Evolutionary conservation across 2,888 invertebrate species (phyloP), one percentile per base, ranked within the genome.

Genomic region (Sabellastarte sp.): DNA sequence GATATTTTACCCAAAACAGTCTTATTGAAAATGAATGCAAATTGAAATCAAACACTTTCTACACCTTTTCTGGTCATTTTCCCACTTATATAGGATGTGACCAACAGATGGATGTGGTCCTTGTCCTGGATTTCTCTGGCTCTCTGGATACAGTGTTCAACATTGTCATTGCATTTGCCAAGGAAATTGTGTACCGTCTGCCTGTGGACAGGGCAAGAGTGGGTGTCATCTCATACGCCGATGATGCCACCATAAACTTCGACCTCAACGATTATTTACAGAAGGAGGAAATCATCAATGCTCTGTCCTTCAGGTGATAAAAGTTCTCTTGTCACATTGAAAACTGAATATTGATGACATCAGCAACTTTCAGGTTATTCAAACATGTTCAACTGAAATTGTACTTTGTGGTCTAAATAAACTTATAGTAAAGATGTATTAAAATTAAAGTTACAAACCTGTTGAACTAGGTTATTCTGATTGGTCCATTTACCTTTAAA

Each of bases 61-160:
- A 41, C 20, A 15, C 50, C 10, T 41, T 15, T 41, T 41, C 10
- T 41, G 50, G 20, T 41, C 20, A 20, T 41, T 20, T 20, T n/a
- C n/a, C n/a, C n/a, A n/a, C n/a, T n/a, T n/a, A n/a, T n/a, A n/a
- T 41, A 65, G 65, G 50, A 5, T 66, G 66, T 50, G 32, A 29
- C 26, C 33, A 55, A 10, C 63, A 62, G 10, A 63, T 60, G 57
- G 67, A 67, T 33, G 57, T 67, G 32, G 63, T 59, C 26, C 63
- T 67, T 32, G 60, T 67, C n/a, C 63, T 67, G 57, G 67, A 67
- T 41, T 32, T 64, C 4, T 65, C 64, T 2, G 67, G 64, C 53
- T 61, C 58, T 33, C 51, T 65, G 28, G 60, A 59, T 10, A 55
- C 31, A 1, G 57, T 61, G n/a, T 57, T 41, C 50, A 58, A 64